These are phyloP conservation scores for Actinia tenebrosa DNA, from an alignment of 64 coral and sea anemone genomes.

Conservation along the genomic window DNA sequence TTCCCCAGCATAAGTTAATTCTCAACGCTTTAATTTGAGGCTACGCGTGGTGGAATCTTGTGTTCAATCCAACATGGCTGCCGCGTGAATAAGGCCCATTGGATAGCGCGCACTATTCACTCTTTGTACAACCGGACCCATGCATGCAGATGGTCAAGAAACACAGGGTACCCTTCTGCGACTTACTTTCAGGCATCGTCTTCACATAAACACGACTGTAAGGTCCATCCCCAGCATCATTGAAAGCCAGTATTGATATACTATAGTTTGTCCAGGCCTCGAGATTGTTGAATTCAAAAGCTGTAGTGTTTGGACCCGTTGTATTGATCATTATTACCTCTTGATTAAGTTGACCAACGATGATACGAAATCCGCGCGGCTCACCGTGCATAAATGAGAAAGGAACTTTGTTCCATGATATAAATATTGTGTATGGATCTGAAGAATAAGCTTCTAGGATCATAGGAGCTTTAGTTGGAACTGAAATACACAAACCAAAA, in stretches of 20 bases:
- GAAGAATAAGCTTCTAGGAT: not conserved
- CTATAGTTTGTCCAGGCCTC: slow-evolving; percentile 13
- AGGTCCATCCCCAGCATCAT: slow-evolving; percentile 9
- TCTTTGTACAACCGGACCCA: too few species aligned
- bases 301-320: too few species aligned
- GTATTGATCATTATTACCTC: not conserved
- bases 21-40: too few species aligned
- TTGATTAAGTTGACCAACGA: not conserved
- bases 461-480: not conserved
- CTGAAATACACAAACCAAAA: not conserved
- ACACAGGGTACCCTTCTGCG: not conserved
- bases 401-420: not conserved
- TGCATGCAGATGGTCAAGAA: not conserved
- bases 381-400: not conserved
- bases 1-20: too few species aligned
- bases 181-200: slow-evolving; percentile 18
- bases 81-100: too few species aligned
- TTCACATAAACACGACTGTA: not conserved
- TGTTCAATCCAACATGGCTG: too few species aligned
- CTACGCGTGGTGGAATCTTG: too few species aligned
- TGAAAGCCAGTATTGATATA: slow-evolving; percentile 1
- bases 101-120: too few species aligned
- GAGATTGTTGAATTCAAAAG: not conserved
- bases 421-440: not conserved
- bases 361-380: not conserved